Evolutionary conservation across 1,140 invertebrate species (phyloP), one percentile per base, ranked within the genome.

Genomic region (Eumaeus atala): DNA sequence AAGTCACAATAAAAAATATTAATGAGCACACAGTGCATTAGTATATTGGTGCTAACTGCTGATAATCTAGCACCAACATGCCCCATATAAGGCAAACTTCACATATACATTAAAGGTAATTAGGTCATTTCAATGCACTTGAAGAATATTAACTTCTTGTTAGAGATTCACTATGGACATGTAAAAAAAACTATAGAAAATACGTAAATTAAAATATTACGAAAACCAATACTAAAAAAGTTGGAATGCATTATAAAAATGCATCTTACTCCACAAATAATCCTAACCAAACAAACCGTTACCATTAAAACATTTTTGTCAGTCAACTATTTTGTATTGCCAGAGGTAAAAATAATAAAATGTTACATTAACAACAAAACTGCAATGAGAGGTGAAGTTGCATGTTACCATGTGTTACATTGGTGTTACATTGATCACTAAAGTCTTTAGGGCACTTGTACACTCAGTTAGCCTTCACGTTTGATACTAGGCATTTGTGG

Each of bases 401-500:
- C 48, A 58, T 63, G 59, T 70, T 54, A 59, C 57, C 54, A 51
- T 72, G 66, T 71, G 67, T 75, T 72, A 75, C 63, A 75, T 74
- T 74, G 74, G 74, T 79, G 72, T 83, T 59, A 56, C 54, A 51
- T 52, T 38, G 49, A 66, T 75, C 72, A 79, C 75, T 80, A 79
- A 48, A 78, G 77, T 81, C 74, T 76, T 74, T 73, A 34, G 21
- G 36, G 21, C 38, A 44, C 38, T 44, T 34, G n/a, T 28, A 49
- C 54, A 59, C 58, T 61, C 54, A 61, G 74, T 62, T 86, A 86
- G 67, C 80, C 83, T 67, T 86, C 83, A 28, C 83, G 61, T 51
- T 86, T 86, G 72, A 86, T 86, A 62, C 69, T 86, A 7, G 83
- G 83, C 83, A 86, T 86, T 59, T 86, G 83, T 40, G 83, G 83